phyloP scores from a whole-genome alignment of 2,113 vertebrate genomes.

The Nipponia nippon region DNA sequence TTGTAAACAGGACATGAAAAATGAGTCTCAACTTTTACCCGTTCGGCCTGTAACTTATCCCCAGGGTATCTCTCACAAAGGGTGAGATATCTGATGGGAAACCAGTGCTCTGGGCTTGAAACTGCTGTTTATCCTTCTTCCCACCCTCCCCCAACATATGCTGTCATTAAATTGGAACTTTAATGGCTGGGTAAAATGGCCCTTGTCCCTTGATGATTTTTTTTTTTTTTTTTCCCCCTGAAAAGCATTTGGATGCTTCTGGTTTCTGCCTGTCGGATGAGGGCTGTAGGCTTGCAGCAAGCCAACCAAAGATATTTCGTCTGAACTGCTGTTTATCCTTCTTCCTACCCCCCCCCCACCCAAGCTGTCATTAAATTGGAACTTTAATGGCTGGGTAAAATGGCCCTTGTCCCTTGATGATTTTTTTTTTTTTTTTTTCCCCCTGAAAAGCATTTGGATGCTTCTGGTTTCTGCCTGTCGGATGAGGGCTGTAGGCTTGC shows the following conservation, averaged over 20 bases:
- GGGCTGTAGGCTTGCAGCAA: neutral
- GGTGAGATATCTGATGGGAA: slow-evolving; percentile 16
- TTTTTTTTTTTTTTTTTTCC: accelerated
- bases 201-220: neutral
- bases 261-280: neutral
- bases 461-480: neutral
- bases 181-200: neutral
- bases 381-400: neutral
- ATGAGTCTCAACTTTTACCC: slow-evolving; percentile 1
- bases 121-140: neutral
- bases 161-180: neutral
- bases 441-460: neutral
- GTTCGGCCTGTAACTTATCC: neutral
- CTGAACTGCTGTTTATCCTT: neutral
- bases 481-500: neutral
- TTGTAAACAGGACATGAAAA: slow-evolving; percentile 24
- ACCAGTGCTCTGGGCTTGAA: neutral
- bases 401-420: neutral
- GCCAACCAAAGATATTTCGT: neutral
- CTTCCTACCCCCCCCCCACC: neutral
- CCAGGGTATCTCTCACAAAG: neutral
- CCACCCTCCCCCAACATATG: neutral
- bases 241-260: neutral
- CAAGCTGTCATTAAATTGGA: neutral
- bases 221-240: accelerated